Evolutionary conservation across 2,797 vertebrate species (phyloP), one percentile per base, ranked within the genome.

Genomic region (Coendou prehensilis): DNA sequence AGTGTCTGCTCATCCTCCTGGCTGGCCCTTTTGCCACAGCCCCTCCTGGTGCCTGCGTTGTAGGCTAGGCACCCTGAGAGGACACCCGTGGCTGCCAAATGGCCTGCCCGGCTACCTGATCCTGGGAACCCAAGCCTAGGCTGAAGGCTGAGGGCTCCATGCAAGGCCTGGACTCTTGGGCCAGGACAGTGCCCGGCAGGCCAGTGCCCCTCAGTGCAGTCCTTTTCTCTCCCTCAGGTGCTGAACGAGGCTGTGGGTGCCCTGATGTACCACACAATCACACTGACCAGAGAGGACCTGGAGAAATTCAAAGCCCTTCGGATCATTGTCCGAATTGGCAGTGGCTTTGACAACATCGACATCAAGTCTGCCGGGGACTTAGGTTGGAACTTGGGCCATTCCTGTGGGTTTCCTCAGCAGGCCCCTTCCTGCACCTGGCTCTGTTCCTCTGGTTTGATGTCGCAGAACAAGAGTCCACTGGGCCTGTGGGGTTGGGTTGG

Each of bases 221-320:
- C 30, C 14, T 56, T n/a, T n/a, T 52, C 7, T 86, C 97, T 97
- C 0, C 5, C 2, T 6, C 98, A 99, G 99, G 99, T 99, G 98
- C 99, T 99, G 98, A 99, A 99, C 67, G 99, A 99, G 98, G 99
- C 99, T 0, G 99, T 99, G 95, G 99, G 99, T 54, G 99, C 99
- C 2, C 98, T 99, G 97, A 99, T 99, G 99, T 99, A 99, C 98
- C 99, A 99, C 98, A 99, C 99, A 94, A 99, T 99, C 98, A 99
- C 99, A 41, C 99, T 99, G 97, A 99, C 99, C 98, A 98, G 99
- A 95, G 99, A 99, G 98, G 99, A 99, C 97, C 98, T 99, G 98
- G 99, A 99, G 98, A 99, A 99, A 98, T 99, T 99, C 97, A 99
- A 99, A 99, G 99, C 99, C 69, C 99, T 99, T 91, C 99, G 99